These are phyloP conservation scores for Ganaspis brasiliensis DNA, from an alignment of 2,888 invertebrate genomes.

Conservation along the genomic window DNA sequence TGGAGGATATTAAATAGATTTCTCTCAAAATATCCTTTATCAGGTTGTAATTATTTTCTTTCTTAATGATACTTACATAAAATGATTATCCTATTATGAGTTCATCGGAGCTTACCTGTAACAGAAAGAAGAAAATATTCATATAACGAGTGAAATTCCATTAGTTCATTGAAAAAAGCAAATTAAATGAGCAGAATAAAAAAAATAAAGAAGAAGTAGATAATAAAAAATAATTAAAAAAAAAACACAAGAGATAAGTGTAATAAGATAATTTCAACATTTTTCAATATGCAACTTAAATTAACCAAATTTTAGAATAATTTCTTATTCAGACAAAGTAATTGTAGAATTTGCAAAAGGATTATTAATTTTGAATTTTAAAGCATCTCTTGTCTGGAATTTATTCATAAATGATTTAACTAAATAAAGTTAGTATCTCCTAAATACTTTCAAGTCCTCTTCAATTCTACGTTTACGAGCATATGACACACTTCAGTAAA, in stretches of 20 bases:
- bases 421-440: background rate
- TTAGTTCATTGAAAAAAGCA: too few relatives aligned
- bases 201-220: too few relatives aligned
- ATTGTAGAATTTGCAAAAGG: too few relatives aligned
- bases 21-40: background rate
- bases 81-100: background rate
- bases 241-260: too few relatives aligned
- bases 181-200: too few relatives aligned
- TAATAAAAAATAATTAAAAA: too few relatives aligned
- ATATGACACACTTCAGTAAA: background rate
- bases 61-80: constrained; percentile 1
- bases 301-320: too few relatives aligned
- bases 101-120: constrained; percentile 8
- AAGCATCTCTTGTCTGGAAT: background rate
- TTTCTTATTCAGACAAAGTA: too few relatives aligned
- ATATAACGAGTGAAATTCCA: background rate
- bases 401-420: too few relatives aligned
- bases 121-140: background rate
- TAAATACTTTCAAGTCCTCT: background rate
- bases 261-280: too few relatives aligned
- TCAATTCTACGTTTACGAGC: background rate
- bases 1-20: background rate
- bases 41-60: background rate
- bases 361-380: too few relatives aligned
- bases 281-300: too few relatives aligned